Evolutionary conservation across 2,113 vertebrate species (phyloP).

Genomic region (Tangachromis dhanisi): DNA sequence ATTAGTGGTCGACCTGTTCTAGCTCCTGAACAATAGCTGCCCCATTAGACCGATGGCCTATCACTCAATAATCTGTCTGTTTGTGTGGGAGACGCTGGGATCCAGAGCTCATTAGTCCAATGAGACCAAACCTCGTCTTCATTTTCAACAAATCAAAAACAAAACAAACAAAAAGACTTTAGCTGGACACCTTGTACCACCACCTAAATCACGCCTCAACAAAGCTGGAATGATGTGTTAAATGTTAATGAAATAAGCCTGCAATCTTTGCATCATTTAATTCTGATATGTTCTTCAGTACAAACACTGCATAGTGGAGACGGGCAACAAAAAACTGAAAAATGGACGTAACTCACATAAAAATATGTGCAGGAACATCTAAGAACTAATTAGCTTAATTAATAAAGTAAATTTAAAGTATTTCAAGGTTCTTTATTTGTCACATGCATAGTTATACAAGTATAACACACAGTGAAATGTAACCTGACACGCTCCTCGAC

Average conservation of each 20-base stretch:
- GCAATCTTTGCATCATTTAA: fast-evolving
- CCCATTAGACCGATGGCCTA: background rate
- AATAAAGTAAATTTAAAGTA: background rate
- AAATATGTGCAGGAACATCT: too few relatives aligned
- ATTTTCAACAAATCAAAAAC: background rate
- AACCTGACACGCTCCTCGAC: too few relatives aligned
- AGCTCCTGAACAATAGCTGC: background rate
- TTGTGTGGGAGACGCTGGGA: background rate
- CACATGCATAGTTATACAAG: too few relatives aligned
- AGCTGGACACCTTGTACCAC: background rate
- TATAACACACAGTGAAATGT: too few relatives aligned
- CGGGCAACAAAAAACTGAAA: background rate
- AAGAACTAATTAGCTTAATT: background rate
- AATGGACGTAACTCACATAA: background rate
- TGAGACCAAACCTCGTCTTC: background rate
- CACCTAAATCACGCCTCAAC: background rate
- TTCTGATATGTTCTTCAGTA: background rate
- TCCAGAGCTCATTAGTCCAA: background rate
- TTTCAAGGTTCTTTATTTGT: background rate
- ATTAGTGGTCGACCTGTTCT: background rate
- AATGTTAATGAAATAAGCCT: background rate
- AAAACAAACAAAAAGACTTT: background rate
- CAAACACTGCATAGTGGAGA: background rate
- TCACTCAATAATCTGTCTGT: background rate
- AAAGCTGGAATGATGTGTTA: background rate